phyloP scores from a whole-genome alignment of 2,888 invertebrate species.

The Agrilus biguttatus region DNA sequence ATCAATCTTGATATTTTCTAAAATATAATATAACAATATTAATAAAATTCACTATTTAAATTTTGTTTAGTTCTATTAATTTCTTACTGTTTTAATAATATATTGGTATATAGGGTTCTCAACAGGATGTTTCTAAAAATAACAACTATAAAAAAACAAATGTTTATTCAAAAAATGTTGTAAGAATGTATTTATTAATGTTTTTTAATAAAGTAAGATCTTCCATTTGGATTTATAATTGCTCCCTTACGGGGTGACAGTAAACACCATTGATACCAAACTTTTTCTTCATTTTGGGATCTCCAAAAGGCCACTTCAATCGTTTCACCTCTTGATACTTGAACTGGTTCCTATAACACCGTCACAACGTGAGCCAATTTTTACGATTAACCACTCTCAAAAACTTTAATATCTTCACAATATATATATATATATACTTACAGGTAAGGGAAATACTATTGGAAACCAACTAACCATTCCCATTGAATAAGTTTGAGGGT shows the following conservation, averaged over 20 bases:
- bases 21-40: too few species aligned
- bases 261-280: conserved; percentile 94
- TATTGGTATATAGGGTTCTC: too few species aligned
- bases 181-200: conserved; percentile 4
- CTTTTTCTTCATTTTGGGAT: conserved; percentile 58
- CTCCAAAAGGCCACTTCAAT: conserved; percentile 82
- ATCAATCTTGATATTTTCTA: too few species aligned
- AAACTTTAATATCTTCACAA: too few species aligned
- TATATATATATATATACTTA: too few species aligned
- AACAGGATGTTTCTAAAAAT: too few species aligned
- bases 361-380: too few species aligned
- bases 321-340: conserved; percentile 51
- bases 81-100: too few species aligned
- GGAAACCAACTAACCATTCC: conserved; percentile 99
- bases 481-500: conserved; percentile 73
- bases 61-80: too few species aligned
- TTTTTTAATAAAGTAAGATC: conserved; percentile 50
- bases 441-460: conserved; percentile 80
- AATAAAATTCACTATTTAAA: too few species aligned
- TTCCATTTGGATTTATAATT: conserved; percentile 59
- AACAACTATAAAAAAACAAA: too few species aligned
- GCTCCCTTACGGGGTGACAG: conserved; percentile 41
- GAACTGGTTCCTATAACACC: conserved; percentile 50
- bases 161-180: too few species aligned
- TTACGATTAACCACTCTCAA: background rate